Conservation (phyloP, 2,797 vertebrate species). For the Falco columbarius region DNA sequence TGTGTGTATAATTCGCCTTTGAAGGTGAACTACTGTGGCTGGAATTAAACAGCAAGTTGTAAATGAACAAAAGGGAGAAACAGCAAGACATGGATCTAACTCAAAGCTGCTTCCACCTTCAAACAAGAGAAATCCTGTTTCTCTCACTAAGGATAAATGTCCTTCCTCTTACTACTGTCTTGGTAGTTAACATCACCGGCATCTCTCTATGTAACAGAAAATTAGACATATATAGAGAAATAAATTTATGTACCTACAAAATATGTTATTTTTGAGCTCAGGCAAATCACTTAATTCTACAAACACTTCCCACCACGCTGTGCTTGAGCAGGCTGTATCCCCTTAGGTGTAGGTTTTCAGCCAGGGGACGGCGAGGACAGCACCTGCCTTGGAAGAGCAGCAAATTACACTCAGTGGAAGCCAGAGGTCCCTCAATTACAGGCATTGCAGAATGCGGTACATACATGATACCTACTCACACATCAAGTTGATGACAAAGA, state of each 20-base stretch:
- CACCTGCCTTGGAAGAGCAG: background rate
- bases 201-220: background rate
- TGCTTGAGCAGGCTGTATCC: background rate
- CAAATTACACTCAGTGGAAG: background rate
- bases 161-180: background rate
- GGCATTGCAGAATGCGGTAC: fast-evolving
- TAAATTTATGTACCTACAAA: background rate
- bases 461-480: fast-evolving
- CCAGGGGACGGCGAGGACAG: fast-evolving
- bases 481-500: background rate
- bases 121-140: fast-evolving
- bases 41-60: background rate
- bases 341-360: background rate
- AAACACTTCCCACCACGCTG: background rate
- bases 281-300: background rate
- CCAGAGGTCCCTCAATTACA: background rate
- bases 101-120: background rate
- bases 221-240: fast-evolving
- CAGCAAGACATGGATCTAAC: background rate
- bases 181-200: background rate
- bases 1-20: fast-evolving
- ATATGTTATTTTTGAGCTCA: background rate
- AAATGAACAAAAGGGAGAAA: background rate
- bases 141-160: background rate
- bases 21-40: background rate